A percentile compares a stretch with the other conserved stretches of the same genome.
These are phyloP conservation scores for Homalodisca vitripennis DNA, from an alignment of 1,140 invertebrate genomes.

Conservation along the genomic window DNA sequence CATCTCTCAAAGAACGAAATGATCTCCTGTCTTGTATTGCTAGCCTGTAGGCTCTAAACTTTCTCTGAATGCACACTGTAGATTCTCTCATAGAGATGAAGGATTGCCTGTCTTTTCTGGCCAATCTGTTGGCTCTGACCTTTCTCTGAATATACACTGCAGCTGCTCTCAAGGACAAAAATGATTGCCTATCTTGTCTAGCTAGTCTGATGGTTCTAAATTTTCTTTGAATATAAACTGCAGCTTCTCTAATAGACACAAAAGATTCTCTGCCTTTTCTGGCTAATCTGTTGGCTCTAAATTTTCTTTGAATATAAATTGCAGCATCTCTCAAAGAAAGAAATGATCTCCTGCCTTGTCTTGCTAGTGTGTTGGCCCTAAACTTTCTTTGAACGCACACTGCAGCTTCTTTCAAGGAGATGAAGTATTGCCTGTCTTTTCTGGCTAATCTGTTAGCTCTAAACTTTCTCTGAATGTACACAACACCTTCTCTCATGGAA, in stretches of 20 bases:
- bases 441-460: conserved; percentile 43
- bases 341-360: conserved; percentile 41
- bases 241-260: neutral
- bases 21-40: neutral
- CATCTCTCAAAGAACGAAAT: neutral
- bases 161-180: conserved; percentile 40
- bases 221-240: neutral
- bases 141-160: conserved; percentile 36
- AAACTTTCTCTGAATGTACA: conserved; percentile 49
- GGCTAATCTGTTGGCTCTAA: conserved; percentile 36
- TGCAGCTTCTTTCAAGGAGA: conserved; percentile 49
- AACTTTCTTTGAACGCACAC: conserved; percentile 56
- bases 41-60: neutral
- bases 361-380: conserved; percentile 40
- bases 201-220: neutral
- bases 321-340: conserved; percentile 36
- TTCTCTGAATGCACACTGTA: neutral
- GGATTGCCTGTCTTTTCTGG: neutral
- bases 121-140: conserved; percentile 4
- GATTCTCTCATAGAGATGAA: neutral
- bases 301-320: conserved; percentile 44
- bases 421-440: conserved; percentile 40
- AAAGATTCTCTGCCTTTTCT: neutral
- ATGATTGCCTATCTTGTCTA: conserved; percentile 34
- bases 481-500: conserved; percentile 42